Base-by-base conservation (phyloP, 2,888 invertebrate species). In the Gari tellinella region DNA sequence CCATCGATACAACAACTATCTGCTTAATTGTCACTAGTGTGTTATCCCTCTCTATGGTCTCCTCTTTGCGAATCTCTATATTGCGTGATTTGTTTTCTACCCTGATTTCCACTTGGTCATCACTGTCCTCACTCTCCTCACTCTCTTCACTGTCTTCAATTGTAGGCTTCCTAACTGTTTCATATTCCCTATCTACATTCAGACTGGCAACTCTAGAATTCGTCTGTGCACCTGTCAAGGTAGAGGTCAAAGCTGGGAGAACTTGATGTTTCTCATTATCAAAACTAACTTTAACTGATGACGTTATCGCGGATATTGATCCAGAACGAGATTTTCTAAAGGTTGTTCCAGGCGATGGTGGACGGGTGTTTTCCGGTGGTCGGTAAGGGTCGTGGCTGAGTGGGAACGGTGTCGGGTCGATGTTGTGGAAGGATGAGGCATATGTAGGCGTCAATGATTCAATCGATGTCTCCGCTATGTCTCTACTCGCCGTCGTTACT, bases 1-100 rank as follows among this genome's bases (percentile, higher is more conserved):
- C 63, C 4, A 60, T 49, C 5, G 78, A 78, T n/a, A 78, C 78
- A 25, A 78, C 72, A 52, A 78, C 69, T 38, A 78, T 78, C 46
- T 78, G 78, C 55, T 78, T 78, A 14, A 78, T 70, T 23, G 66
- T 73, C 25, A 73, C 73, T 7, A 43, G 15, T 23, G 69, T 69
- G n/a, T 73, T 26, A 40, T 70, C 69, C 43, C 65, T 69, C 46
- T 73, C 63, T 2, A 78, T 38, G 14, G 63, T 66, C 38, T 78
- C 73, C 41, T 70, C 46, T 55, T 69, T 72, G 10, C 51, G 64
- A 21, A 77, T 77, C 58, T 77, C 72, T 38, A 77, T 66, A 58
- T 66, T 66, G 19, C 65, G 63, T 17, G 68, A 57, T 31, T 46
- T 41, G 45, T 49, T 62, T 10, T 72, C 48, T 19, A 66, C 21